A percentile compares a stretch with the other conserved stretches of the same genome.
phyloP scores from a whole-genome alignment of 1,140 invertebrate species.

The Trinorchestia longiramus region DNA sequence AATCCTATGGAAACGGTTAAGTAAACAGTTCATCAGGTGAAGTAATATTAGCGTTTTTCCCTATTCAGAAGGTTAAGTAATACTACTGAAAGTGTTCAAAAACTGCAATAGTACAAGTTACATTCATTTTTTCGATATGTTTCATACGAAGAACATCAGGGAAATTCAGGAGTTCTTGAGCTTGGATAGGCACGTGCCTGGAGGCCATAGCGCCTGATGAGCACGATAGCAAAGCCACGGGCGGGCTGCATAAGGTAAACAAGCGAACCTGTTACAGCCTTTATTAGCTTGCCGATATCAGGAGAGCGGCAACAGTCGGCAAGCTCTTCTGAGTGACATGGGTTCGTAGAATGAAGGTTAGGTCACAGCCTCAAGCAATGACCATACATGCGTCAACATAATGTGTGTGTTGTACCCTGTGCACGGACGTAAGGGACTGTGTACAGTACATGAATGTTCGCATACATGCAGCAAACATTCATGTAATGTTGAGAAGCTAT shows the following conservation, averaged over 20 bases:
- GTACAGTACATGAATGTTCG: not conserved
- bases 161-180: not conserved
- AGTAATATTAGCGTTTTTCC: not conserved
- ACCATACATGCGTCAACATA: not conserved
- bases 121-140: not conserved
- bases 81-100: not conserved
- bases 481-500: not conserved
- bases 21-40: not conserved
- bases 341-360: not conserved
- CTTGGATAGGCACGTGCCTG: not conserved
- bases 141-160: not conserved
- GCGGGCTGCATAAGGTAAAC: constrained; percentile 16
- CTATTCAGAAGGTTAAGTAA: not conserved
- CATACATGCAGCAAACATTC: not conserved
- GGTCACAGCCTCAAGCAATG: not conserved
- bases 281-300: constrained; percentile 49
- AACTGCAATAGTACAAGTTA: not conserved
- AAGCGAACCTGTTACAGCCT: constrained; percentile 44
- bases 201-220: constrained; percentile 39
- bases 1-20: not conserved
- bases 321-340: constrained; percentile 2
- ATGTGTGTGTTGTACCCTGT: not conserved
- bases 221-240: constrained; percentile 31
- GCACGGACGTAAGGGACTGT: no score
- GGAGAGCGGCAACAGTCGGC: constrained; percentile 42